Conservation (phyloP, 2,888 invertebrate genomes). For the Nymphalis polychloros region DNA sequence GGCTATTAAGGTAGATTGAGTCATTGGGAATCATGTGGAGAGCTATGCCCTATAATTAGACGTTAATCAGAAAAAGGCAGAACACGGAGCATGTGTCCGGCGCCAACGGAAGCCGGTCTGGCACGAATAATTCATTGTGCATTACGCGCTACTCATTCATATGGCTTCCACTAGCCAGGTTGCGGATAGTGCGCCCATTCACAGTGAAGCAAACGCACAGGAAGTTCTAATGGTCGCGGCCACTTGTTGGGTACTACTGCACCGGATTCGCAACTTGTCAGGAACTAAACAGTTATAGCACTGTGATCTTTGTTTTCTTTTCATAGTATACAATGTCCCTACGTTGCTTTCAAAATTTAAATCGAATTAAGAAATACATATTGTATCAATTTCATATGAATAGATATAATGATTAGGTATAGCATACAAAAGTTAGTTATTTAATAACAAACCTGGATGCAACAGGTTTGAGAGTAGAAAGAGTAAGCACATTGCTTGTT, state of each 20-base stretch:
- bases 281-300: conserved; percentile 69
- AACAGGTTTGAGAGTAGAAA: conserved; percentile 33
- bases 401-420: not conserved
- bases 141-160: conserved; percentile 68
- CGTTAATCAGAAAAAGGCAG: conserved; percentile 76
- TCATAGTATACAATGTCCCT: conserved; percentile 4
- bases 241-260: conserved; percentile 54
- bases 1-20: conserved; percentile 64
- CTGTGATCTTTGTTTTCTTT: conserved; percentile 36
- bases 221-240: conserved; percentile 68
- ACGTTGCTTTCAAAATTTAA: not conserved
- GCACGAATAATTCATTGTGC: conserved; percentile 73
- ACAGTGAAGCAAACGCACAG: conserved; percentile 62
- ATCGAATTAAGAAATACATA: not conserved
- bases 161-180: conserved; percentile 56
- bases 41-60: conserved; percentile 77
- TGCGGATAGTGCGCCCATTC: conserved; percentile 54
- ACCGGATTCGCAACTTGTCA: conserved; percentile 70
- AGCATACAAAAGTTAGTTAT: not conserved
- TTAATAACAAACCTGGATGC: conserved; percentile 15
- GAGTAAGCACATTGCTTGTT: conserved; percentile 36
- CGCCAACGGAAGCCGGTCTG: conserved; percentile 74
- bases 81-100: conserved; percentile 67
- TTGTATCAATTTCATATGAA: not conserved
- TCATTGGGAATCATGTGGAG: conserved; percentile 71